Percentiles rank a stretch among this genome's conserved stretches.
phyloP scores from a whole-genome alignment of 2,888 invertebrate species.

The Nebria salina region DNA sequence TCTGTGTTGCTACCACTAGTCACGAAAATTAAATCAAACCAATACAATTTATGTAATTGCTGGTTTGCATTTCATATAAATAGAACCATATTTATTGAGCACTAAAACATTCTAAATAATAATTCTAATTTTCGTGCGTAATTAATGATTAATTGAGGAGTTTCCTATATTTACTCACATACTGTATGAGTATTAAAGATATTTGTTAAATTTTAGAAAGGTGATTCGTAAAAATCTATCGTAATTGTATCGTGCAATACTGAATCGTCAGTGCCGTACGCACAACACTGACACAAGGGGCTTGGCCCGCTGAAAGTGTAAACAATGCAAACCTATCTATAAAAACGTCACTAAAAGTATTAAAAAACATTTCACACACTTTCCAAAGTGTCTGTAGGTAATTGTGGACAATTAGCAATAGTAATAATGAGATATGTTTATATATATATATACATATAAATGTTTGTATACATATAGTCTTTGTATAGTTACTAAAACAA shows the following conservation, averaged over 20 bases:
- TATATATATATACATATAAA: neutral
- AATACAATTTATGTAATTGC: too few relatives aligned
- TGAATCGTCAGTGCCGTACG: too few relatives aligned
- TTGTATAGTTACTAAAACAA: neutral
- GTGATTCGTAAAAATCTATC: neutral
- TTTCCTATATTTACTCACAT: too few relatives aligned
- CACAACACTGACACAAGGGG: neutral
- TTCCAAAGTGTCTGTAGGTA: neutral
- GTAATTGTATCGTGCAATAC: neutral
- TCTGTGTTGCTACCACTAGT: too few relatives aligned
- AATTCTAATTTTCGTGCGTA: too few relatives aligned
- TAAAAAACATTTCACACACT: neutral
- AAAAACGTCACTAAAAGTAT: neutral
- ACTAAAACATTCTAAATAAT: too few relatives aligned
- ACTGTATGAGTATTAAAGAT: too few relatives aligned
- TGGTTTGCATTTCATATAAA: too few relatives aligned
- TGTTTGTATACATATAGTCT: neutral
- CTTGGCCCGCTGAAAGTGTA: neutral
- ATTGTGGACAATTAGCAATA: neutral
- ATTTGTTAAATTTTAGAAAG: neutral
- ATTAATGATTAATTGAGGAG: too few relatives aligned
- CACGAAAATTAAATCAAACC: too few relatives aligned
- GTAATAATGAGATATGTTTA: neutral
- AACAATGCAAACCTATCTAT: neutral
- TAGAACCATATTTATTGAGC: too few relatives aligned